These are phyloP conservation scores for Otolemur crassicaudatus DNA, from an alignment of 2,797 vertebrate genomes.

Conservation along the genomic window DNA sequence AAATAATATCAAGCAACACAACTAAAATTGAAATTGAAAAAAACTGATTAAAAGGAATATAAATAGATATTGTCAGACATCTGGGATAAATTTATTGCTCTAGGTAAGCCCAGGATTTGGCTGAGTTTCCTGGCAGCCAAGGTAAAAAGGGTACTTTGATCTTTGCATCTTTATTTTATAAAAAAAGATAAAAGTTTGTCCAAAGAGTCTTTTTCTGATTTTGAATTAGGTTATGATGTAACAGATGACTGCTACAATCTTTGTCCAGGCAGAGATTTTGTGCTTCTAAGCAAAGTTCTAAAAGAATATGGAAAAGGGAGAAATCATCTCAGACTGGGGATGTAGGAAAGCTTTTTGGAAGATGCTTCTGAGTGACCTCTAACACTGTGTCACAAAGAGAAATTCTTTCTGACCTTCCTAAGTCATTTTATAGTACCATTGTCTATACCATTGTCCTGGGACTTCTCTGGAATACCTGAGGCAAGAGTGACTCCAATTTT, in stretches of 20 bases:
- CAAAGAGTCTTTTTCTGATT: conserved; percentile 21
- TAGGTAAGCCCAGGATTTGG: conserved; percentile 37
- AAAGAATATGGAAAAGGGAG: neutral
- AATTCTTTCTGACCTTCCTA: neutral
- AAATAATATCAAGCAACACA: conserved; percentile 23
- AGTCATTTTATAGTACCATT: neutral
- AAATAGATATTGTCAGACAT: conserved; percentile 21
- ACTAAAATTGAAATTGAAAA: neutral
- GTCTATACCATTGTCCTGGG: neutral
- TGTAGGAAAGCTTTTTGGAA: neutral
- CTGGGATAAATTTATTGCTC: conserved; percentile 6
- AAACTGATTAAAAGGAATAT: neutral
- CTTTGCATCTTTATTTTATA: conserved; percentile 5
- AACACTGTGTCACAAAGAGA: neutral
- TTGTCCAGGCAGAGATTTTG: neutral
- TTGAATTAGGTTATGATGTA: conserved; percentile 37
- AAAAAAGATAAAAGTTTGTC: conserved; percentile 42
- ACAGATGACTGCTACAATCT: neutral
- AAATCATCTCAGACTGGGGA: neutral
- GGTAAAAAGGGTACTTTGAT: conserved; percentile 8
- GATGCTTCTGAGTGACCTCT: neutral
- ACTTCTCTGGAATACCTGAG: neutral
- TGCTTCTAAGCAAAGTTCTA: neutral
- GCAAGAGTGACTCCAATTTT: neutral
- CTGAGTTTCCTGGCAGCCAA: conserved; percentile 39